Evolutionary conservation across 2,797 vertebrate genomes (phyloP).

Genomic region (Picus viridis): DNA sequence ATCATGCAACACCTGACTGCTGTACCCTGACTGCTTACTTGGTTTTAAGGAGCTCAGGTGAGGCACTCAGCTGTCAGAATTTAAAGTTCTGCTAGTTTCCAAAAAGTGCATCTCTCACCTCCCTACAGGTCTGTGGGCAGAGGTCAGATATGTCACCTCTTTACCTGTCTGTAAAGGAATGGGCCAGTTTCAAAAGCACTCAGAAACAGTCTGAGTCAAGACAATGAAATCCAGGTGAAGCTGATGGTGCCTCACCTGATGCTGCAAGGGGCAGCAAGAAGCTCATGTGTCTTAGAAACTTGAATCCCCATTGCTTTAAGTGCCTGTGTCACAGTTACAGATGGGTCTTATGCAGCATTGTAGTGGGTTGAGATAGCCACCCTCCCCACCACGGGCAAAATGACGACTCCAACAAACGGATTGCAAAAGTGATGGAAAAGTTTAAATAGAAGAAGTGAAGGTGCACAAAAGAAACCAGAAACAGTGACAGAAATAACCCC

Average conservation of each 20-base stretch:
- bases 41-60: background rate
- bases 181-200: background rate
- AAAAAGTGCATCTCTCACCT: background rate
- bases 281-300: fast-evolving
- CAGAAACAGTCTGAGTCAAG: background rate
- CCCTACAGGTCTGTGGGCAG: background rate
- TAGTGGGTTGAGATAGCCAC: too few species aligned
- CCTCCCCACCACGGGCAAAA: too few species aligned
- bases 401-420: too few species aligned
- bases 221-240: background rate
- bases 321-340: background rate
- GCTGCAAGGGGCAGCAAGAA: background rate
- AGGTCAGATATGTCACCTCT: fast-evolving
- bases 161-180: background rate
- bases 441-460: too few species aligned
- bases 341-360: background rate
- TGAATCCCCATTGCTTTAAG: background rate
- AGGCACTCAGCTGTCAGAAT: background rate
- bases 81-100: background rate
- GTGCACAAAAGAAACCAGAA: too few species aligned
- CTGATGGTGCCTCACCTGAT: background rate
- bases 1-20: background rate
- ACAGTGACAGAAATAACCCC: too few species aligned
- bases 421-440: too few species aligned
- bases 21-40: background rate